Evolutionary conservation across 1,140 invertebrate genomes (phyloP), one percentile per base, ranked within the genome.

Genomic region (Belonocnema kinseyi): DNA sequence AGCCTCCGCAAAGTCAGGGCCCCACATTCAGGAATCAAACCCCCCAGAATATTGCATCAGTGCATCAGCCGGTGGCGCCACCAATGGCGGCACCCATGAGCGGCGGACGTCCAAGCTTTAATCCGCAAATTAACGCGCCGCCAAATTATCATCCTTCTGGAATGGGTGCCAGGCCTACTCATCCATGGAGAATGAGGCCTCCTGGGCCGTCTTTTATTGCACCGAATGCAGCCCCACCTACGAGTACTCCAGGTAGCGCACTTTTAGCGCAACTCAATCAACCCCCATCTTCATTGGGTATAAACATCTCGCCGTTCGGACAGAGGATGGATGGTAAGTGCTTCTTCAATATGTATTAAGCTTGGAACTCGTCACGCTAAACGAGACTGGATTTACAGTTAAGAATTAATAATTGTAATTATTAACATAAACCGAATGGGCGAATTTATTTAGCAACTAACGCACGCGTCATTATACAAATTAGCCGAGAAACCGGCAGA

Each of bases 201-300:
- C 87, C 88, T 4, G 82, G 91, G 26, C 86, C 82, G 3, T 77
- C 75, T 19, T 92, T 89, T 46, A 90, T 92, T 74, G 70, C 89
- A 16, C 86, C 88, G 7, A 87, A 85, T 33, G 81, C 81, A 16
- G 85, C 92, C 84, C 79, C 91, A 77, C 77, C 91, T 86, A 76
- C 89, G 82, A 89, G 89, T 76, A 88, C 87, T 21, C 89, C 90
- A 72, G 85, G 87, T 46, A 94, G 94, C 78, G 93, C 94, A 7
- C 85, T 95, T 0, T 94, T 95, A 78, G 94, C 95, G 1, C 95
- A 96, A 77, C 90, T 95, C 1, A 94, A 94, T 46, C 94, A 94
- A 66, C 94, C 95, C 6, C 94, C 94, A 3, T 91, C 92, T 19
- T 87, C 92, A 0, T 90, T 94, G 81, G 92, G 91, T 46, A 87